Conservation (phyloP, 2,888 invertebrate genomes). For the Terebella lapidaria region DNA sequence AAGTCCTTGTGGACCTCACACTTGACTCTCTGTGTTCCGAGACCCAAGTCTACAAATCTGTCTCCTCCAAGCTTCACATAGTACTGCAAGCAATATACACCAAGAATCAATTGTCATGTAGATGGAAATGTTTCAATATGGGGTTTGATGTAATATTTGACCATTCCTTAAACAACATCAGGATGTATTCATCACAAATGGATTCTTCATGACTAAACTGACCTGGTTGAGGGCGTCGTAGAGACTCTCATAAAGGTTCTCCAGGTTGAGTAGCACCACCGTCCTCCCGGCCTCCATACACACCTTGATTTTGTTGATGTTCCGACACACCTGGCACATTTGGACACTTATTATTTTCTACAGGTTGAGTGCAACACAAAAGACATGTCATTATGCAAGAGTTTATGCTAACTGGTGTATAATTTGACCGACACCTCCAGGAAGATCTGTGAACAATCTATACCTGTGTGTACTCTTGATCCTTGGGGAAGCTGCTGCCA, state of each 20-base stretch:
- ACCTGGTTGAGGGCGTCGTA: constrained; percentile 49
- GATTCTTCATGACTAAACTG: no score
- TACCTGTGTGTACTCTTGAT: constrained; percentile 45
- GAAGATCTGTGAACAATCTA: no score
- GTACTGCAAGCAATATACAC: constrained; percentile 29
- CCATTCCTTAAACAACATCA: no score
- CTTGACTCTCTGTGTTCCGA: constrained; percentile 47
- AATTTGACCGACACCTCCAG: no score
- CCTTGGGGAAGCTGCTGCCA: constrained; percentile 44
- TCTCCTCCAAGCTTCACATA: constrained; percentile 37
- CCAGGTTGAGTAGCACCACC: constrained; percentile 42
- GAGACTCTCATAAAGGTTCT: constrained; percentile 46
- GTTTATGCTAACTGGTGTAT: no score
- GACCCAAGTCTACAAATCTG: constrained; percentile 45
- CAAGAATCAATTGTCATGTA: no score
- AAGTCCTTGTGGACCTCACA: constrained; percentile 41
- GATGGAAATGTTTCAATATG: no score
- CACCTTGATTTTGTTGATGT: constrained; percentile 47
- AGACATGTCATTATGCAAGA: no score
- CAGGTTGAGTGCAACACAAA: no score
- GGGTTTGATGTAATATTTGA: no score
- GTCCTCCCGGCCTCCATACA: constrained; percentile 48
- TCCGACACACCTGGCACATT: constrained; percentile 41
- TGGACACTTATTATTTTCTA: no score
- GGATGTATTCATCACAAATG: no score